Evolutionary conservation across 2,113 vertebrate species (phyloP), one percentile per base, ranked within the genome.

Genomic region (Bufo gargarizans): DNA sequence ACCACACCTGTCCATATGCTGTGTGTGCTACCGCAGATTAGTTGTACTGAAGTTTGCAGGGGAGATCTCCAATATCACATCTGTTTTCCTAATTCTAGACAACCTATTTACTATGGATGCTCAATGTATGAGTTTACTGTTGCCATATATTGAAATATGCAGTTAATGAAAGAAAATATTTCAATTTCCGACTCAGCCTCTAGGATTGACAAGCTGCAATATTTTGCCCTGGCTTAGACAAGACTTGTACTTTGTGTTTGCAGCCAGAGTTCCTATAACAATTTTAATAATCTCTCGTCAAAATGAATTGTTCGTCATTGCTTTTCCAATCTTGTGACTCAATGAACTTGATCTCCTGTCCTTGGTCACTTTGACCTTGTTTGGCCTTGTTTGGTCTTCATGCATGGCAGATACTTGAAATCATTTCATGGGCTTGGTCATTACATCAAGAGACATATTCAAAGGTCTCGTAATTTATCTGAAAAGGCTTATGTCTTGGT

Each of bases 401-500:
- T 74, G 71, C 71, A 74, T 74, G 71, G 43, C 71, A 47, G 71
- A 17, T 49, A 74, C 71, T 49, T 50, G 72, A 49, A 76, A 76
- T 76, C 45, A 76, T 50, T 49, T 74, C 43, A 74, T 17, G 43
- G 71, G 71, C 16, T 74, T 76, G 72, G 72, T 76, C 72, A 50
- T 76, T 47, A 76, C 17, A 50, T 50, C 47, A 11, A 11, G 45
- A 76, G 71, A 74, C 71, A 47, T 49, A 74, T 14, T 74, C 71
- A 47, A 49, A 74, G 72, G 72, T 76, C 47, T 76, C 19, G 45
- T 20, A 49, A 76, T 76, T 76, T 20, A 19, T 76, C 72, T 17
- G 49, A 76, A 76, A 76, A 76, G 72, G 72, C 72, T 49, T 76
- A 76, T 76, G 72, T 76, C 47, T 76, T 76, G 72, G 72, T 76